A percentile compares a stretch with the other conserved stretches of the same genome.
phyloP scores from a whole-genome alignment of 2,113 vertebrate genomes.

The Bufo bufo region DNA sequence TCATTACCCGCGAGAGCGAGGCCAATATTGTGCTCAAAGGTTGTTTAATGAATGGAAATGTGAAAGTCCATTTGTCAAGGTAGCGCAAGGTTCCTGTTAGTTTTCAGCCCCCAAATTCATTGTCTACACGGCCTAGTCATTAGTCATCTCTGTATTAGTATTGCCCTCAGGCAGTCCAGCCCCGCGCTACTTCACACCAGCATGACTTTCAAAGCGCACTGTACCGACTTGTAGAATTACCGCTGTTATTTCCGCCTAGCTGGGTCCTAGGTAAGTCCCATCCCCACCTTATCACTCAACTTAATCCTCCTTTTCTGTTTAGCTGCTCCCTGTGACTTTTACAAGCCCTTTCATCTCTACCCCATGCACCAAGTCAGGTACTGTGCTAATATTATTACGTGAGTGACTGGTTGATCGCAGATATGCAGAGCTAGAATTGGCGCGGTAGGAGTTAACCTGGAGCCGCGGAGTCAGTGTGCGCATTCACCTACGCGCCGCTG shows the following conservation, averaged over 20 bases:
- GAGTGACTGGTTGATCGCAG: neutral
- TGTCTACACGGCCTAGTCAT: constrained; percentile 90
- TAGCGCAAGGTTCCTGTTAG: constrained; percentile 78
- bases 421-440: neutral
- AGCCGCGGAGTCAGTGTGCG: neutral
- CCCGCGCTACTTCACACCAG: constrained; percentile 77
- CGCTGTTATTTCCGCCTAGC: constrained; percentile 78
- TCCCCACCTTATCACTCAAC: constrained; percentile 75
- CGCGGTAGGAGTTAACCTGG: neutral
- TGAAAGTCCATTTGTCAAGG: constrained; percentile 96
- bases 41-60: constrained; percentile 85
- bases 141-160: constrained; percentile 89
- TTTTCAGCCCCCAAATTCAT: constrained; percentile 87
- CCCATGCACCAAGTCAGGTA: neutral
- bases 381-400: neutral
- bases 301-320: constrained; percentile 76
- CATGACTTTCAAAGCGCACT: constrained; percentile 74
- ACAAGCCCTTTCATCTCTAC: neutral
- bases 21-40: constrained; percentile 86
- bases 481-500: neutral
- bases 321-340: constrained; percentile 64
- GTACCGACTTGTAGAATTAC: constrained; percentile 77
- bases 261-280: constrained; percentile 78
- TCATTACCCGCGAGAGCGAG: constrained; percentile 73
- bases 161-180: constrained; percentile 81